Conservation (phyloP, 2,888 invertebrate species). For the Dryocosmus kuriphilus region DNA sequence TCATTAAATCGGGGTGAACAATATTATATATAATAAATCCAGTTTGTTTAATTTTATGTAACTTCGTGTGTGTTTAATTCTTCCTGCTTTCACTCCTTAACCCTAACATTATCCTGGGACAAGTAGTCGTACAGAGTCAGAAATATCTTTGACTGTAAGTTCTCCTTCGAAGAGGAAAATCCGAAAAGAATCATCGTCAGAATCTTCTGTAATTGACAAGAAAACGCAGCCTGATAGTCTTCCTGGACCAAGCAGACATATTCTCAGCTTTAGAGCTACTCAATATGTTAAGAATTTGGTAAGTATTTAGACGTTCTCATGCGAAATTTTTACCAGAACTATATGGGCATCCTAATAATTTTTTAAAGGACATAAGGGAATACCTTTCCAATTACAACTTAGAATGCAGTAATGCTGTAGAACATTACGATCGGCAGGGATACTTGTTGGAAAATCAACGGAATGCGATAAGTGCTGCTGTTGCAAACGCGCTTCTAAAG, state of each 20-base stretch:
- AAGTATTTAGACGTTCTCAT: not conserved
- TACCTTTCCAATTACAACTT: slow-evolving; percentile 3
- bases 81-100: too few species aligned
- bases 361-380: not conserved
- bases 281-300: not conserved
- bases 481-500: slow-evolving; percentile 6
- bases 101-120: too few species aligned
- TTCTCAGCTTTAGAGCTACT: not conserved
- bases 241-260: not conserved
- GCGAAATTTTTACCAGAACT: not conserved
- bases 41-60: too few species aligned
- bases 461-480: slow-evolving; percentile 2
- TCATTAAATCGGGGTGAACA: too few species aligned
- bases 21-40: too few species aligned
- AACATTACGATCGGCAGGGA: not conserved
- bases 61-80: too few species aligned
- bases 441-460: slow-evolving; percentile 1
- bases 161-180: too few species aligned
- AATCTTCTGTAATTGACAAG: too few species aligned
- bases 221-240: not conserved
- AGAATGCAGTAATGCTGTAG: not conserved
- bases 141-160: too few species aligned
- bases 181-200: too few species aligned
- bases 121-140: too few species aligned
- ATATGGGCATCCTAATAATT: not conserved